Conservation (phyloP, 1,140 invertebrate species). For the Chironomus tepperi region DNA sequence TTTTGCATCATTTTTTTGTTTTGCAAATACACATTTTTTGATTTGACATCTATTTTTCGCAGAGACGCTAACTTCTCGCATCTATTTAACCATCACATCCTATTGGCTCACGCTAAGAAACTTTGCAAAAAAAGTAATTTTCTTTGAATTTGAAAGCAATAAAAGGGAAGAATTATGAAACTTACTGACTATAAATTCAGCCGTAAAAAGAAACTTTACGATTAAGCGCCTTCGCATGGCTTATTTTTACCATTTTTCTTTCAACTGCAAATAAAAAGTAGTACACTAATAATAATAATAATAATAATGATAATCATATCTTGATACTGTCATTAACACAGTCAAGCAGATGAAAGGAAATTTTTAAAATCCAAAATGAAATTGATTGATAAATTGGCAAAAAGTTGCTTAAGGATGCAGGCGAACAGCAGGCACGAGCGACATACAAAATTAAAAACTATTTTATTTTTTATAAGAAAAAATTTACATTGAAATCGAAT, state of each 20-base stretch:
- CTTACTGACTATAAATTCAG: too few species aligned
- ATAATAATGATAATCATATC: background rate
- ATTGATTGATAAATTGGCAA: constrained; percentile 23
- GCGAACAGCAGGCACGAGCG: background rate
- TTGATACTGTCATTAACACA: constrained; percentile 10
- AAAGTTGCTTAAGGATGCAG: constrained; percentile 4
- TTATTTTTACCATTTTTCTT: background rate
- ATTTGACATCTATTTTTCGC: too few species aligned
- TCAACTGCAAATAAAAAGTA: background rate
- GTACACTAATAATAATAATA: background rate
- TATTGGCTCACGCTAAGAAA: too few species aligned
- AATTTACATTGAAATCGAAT: background rate
- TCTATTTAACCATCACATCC: too few species aligned
- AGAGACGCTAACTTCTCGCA: too few species aligned
- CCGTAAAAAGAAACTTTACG: background rate
- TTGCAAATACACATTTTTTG: too few species aligned
- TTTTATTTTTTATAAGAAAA: background rate
- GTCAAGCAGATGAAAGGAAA: too few species aligned
- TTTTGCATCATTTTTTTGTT: too few species aligned
- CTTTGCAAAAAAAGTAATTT: too few species aligned
- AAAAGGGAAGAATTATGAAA: background rate
- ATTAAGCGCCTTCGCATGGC: background rate
- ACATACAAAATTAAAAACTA: background rate
- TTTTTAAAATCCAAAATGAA: background rate
- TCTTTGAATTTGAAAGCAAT: background rate